Evolutionary conservation across 2,113 vertebrate genomes (phyloP).

Genomic region (Xiphophorus maculatus): DNA sequence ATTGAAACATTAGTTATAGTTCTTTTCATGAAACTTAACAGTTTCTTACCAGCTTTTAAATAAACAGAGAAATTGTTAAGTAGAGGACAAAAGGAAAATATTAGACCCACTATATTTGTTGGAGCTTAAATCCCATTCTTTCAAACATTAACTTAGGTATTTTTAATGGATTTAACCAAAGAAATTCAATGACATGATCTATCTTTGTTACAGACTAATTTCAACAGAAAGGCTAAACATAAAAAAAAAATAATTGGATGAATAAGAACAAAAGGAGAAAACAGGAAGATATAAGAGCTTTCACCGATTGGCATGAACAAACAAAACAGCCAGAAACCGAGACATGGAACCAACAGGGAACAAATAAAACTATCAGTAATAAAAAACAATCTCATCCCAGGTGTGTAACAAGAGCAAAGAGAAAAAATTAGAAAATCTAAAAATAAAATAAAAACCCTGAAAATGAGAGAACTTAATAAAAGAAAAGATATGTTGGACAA

Average conservation of each 20-base stretch:
- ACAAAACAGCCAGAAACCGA: not conserved
- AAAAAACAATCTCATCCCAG: not conserved
- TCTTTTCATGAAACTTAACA: no score
- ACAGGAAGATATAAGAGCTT: not conserved
- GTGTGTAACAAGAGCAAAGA: no score
- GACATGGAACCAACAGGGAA: not conserved
- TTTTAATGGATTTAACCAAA: not conserved
- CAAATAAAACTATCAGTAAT: not conserved
- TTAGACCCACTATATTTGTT: not conserved
- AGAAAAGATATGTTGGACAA: not conserved
- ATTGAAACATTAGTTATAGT: not conserved
- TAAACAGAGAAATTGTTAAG: not conserved
- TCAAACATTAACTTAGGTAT: not conserved
- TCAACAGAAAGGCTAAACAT: not conserved
- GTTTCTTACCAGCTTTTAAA: not conserved
- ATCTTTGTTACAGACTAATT: not conserved
- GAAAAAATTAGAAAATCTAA: no score
- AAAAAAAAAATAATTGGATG: not conserved
- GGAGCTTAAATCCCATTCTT: not conserved
- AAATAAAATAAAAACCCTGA: no score
- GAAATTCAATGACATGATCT: not conserved
- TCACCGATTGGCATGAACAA: not conserved
- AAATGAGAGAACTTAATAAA: not conserved
- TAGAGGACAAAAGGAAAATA: no score
- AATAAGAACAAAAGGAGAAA: not conserved